phyloP scores from a whole-genome alignment of 2,797 vertebrate species.

The Argentina silus region DNA sequence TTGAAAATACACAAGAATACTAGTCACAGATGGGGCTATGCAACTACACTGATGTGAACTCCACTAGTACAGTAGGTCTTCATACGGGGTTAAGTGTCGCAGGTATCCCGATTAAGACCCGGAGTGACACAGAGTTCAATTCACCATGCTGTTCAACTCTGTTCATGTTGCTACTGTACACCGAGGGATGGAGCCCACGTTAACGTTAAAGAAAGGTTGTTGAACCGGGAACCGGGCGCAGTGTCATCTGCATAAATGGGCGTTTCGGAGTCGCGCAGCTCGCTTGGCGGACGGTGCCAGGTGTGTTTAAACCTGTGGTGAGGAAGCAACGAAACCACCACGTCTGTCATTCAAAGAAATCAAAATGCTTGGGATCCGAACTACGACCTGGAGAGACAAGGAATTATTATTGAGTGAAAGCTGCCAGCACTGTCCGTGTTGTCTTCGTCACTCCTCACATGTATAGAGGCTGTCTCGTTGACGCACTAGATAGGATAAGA shows the following conservation, averaged over 20 bases:
- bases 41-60: no score
- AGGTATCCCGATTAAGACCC: no score
- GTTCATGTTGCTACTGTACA: neutral
- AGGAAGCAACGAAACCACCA: conserved; percentile 26
- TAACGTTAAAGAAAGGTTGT: conserved; percentile 14
- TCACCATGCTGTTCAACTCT: neutral
- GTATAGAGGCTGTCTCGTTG: conserved; percentile 54
- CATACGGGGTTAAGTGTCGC: no score
- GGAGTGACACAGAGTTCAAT: no score
- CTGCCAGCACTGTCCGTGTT: conserved; percentile 23
- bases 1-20: no score
- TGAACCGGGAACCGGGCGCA: conserved; percentile 13
- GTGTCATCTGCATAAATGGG: conserved; percentile 64
- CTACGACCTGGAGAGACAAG: conserved; percentile 26
- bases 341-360: conserved; percentile 35
- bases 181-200: conserved; percentile 31
- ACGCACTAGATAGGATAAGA: conserved; percentile 39
- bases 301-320: conserved; percentile 75
- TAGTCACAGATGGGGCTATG: no score
- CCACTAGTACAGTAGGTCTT: no score
- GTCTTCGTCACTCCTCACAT: conserved; percentile 32
- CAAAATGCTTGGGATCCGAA: conserved; percentile 49
- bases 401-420: conserved; percentile 5
- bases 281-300: conserved; percentile 63
- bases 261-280: conserved; percentile 59